Evolutionary conservation across 2,797 vertebrate species (phyloP).

Genomic region (Sebastes kiyomatsui): DNA sequence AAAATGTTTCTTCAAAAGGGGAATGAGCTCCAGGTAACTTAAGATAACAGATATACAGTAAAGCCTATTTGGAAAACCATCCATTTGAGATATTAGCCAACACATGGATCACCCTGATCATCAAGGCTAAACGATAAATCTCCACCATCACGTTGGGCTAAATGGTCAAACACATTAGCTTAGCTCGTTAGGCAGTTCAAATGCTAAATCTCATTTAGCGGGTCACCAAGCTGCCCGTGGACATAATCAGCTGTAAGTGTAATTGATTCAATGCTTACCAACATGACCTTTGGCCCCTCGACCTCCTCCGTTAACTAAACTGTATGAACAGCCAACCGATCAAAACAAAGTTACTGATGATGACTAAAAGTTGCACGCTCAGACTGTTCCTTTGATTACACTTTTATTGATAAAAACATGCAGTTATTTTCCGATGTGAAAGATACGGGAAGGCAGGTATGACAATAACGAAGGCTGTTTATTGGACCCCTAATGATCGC

Average conservation of each 20-base stretch:
- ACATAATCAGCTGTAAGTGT: constrained; percentile 38
- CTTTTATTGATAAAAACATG: background rate
- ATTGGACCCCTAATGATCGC: background rate
- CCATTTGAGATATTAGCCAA: background rate
- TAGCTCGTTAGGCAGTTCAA: constrained; percentile 57
- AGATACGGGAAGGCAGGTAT: background rate
- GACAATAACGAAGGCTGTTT: constrained; percentile 17
- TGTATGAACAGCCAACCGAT: background rate
- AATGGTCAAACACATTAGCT: constrained; percentile 45
- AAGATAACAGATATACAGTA: too few species aligned
- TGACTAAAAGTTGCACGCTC: background rate
- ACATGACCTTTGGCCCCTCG: constrained; percentile 36
- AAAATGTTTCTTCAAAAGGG: background rate
- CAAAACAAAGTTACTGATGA: constrained; percentile 7
- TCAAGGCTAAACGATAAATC: constrained; percentile 24
- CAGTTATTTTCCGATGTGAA: background rate
- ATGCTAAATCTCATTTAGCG: constrained; percentile 66
- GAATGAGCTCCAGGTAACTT: background rate
- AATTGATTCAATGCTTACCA: constrained; percentile 45
- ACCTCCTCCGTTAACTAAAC: background rate
- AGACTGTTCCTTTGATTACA: background rate
- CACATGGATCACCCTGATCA: background rate
- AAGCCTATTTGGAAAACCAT: background rate
- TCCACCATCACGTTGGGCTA: background rate
- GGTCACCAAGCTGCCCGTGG: constrained; percentile 44